Evolutionary conservation across 2,888 invertebrate genomes (phyloP).

Genomic region (Seladonia tumulorum): DNA sequence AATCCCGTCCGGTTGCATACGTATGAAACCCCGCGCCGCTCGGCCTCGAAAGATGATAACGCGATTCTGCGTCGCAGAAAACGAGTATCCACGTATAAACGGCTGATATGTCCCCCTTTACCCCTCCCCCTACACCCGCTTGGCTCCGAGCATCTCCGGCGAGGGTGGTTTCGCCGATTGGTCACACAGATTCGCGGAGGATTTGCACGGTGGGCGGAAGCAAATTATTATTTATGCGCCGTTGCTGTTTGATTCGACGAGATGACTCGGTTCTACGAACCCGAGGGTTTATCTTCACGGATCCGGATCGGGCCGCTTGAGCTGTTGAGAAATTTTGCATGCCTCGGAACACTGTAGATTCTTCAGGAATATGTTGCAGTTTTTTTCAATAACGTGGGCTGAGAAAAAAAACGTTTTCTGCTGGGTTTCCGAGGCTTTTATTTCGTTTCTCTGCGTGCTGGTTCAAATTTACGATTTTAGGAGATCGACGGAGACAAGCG

Average conservation of each 20-base stretch:
- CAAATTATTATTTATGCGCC: neutral
- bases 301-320: neutral
- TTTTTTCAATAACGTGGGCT: neutral
- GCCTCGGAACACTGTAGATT: neutral
- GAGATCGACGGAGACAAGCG: neutral
- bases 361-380: neutral
- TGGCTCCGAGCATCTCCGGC: neutral
- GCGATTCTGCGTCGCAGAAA: neutral
- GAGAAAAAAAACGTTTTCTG: neutral
- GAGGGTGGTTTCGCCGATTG: neutral
- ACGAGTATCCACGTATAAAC: neutral
- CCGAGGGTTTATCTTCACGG: neutral
- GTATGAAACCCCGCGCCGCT: neutral
- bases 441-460: neutral
- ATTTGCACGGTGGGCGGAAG: neutral
- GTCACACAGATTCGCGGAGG: neutral
- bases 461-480: neutral
- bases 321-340: neutral
- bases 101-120: neutral
- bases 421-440: neutral
- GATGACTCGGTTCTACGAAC: neutral
- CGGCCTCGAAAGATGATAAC: neutral
- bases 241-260: neutral
- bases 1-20: constrained; percentile 12
- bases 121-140: too few species aligned